These are phyloP conservation scores for Anableps anableps DNA, from an alignment of 2,797 vertebrate genomes.

Conservation along the genomic window DNA sequence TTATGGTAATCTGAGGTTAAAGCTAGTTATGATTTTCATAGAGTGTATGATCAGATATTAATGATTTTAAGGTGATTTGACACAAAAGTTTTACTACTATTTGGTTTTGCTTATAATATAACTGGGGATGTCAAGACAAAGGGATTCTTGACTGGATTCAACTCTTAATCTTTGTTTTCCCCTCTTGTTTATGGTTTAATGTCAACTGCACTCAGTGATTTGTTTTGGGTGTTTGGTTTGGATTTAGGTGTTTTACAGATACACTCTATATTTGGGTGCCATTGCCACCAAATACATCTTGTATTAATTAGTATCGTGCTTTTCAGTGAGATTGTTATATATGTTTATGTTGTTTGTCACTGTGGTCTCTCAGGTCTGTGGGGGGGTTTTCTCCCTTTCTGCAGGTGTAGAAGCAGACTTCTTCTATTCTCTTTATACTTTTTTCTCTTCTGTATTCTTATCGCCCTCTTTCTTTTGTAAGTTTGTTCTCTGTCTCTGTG, in stretches of 20 bases:
- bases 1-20: neutral
- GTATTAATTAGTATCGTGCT: too few species aligned
- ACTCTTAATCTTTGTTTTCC: neutral
- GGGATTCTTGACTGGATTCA: neutral
- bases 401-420: neutral
- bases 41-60: neutral
- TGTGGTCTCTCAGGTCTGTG: neutral
- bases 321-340: too few species aligned
- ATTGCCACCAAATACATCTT: too few species aligned
- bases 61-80: neutral
- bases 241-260: too few species aligned
- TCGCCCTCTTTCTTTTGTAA: neutral
- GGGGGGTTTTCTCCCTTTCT: neutral
- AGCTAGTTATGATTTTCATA: neutral
- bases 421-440: neutral
- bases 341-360: too few species aligned
- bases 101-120: neutral
- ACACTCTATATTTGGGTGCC: too few species aligned
- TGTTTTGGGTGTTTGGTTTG: too few species aligned
- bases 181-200: too few species aligned
- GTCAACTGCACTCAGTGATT: neutral
- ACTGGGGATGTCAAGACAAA: neutral
- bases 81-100: neutral
- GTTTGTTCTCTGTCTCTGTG: neutral
- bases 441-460: neutral